phyloP scores from a whole-genome alignment of 2,888 invertebrate species.

The Drosophila paucipuncta region DNA sequence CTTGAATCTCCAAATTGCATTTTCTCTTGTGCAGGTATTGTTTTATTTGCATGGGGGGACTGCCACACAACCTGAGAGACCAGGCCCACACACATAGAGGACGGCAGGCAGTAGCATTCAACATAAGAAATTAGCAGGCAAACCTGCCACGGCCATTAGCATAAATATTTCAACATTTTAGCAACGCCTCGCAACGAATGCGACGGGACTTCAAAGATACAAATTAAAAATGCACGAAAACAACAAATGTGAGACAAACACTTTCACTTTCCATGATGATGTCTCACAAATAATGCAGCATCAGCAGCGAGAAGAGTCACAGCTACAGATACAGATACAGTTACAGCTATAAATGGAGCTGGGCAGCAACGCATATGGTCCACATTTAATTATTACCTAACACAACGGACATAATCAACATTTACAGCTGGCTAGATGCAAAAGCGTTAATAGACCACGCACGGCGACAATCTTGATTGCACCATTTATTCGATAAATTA shows the following conservation, averaged over 20 bases:
- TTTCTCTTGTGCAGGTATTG: neutral
- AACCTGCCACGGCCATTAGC: conserved; percentile 43
- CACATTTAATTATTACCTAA: conserved; percentile 70
- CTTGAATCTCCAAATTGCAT: neutral
- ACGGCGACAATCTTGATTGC: conserved; percentile 62
- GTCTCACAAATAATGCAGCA: conserved; percentile 63
- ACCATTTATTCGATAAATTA: conserved; percentile 72
- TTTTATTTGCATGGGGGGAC: neutral
- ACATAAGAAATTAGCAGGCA: conserved; percentile 28
- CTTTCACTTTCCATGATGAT: conserved; percentile 69
- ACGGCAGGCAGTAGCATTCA: neutral
- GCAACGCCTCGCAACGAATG: conserved; percentile 51
- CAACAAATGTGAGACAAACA: conserved; percentile 45
- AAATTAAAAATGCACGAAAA: conserved; percentile 75
- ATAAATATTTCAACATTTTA: conserved; percentile 58
- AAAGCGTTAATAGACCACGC: conserved; percentile 38
- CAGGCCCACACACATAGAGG: conserved; percentile 5
- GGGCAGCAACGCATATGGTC: neutral
- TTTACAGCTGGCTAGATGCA: conserved; percentile 48
- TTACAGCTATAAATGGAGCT: conserved; percentile 21
- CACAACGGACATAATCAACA: conserved; percentile 60
- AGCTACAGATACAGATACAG: conserved; percentile 22
- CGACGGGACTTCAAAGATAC: conserved; percentile 41
- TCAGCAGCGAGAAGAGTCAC: conserved; percentile 34
- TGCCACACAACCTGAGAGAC: conserved; percentile 1